Base-by-base conservation (phyloP, 2,888 invertebrate species). In the Mythimna loreyi region DNA sequence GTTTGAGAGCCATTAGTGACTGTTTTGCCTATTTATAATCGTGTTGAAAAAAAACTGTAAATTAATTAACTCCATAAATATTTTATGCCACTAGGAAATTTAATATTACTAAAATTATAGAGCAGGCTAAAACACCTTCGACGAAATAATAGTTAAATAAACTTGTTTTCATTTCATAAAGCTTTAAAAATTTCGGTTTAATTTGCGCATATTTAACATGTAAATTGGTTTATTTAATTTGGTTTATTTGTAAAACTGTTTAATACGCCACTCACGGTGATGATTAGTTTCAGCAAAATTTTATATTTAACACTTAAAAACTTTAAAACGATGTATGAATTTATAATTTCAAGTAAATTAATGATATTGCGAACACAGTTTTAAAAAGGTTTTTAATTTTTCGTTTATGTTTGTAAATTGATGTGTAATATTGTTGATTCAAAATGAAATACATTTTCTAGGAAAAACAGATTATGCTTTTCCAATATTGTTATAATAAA, bases 201-300 rank as follows among this genome's bases (percentile, higher is more conserved):
- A 19, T 66, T 23, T 13, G n/a, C 16, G 36, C 9, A 45, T 45
- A 30, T 64, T 64, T 28, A 36, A 28, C 28, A 19, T n/a, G 33
- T 30, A 21, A 13, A 21, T 21, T 50, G 16, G 40, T 16, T 40
- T 40, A 19, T 52, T 45, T 23, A 2, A 65, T 25, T 69, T 25
- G 1, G 8, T 74, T 64, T 69, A 43, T 64, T 65, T 45, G 21
- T 33, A 7, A 68, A 61, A 63, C 63, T 50, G 16, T 23, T 66
- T 43, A 43, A 28, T 19, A 33, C 5, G 5, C 8, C 13, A 28
- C 25, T 25, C 28, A 45, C 28, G n/a, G 7, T 53, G 16, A 23
- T 30, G 45, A 70, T 53, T 25, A 25, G 30, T 47, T 30, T 30
- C 11, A 36, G 1, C 19, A 28, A 52, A n/a, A n/a, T 23, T 36